Base-by-base conservation (phyloP, 2,888 invertebrate genomes). In the Volucella inflata region DNA sequence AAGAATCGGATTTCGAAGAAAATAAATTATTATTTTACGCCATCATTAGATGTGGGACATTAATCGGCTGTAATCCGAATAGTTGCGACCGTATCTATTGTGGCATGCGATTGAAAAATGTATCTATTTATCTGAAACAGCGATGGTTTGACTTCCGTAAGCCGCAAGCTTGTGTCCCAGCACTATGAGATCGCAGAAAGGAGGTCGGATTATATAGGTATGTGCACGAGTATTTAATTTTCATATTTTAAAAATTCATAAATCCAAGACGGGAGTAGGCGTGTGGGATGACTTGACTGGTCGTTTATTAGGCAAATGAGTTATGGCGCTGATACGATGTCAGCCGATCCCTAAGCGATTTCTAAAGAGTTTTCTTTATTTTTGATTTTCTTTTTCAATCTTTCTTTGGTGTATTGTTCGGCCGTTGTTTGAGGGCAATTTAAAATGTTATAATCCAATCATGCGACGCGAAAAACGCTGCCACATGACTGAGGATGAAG, bases 191-290 rank as follows among this genome's bases (percentile, higher is more conserved):
- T 12, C 60, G 30, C 30, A 6, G 30, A 30, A 30, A 30, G 40
- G 48, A 40, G 17, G 67, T 46, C 44, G 55, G 84, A 70, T 82
- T 83, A 72, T 78, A 70, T 71, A 57, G 59, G 21, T 30, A 21
- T 21, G 21, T 3, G 21, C 21, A 21, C 21, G 21, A 21, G 64
- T 72, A 51, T 79, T 79, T 72, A n/a, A 65, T 79, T 77, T 80
- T 80, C 71, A 76, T 59, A 72, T 79, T 84, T 79, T 70, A 75
- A 84, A 78, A 78, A 72, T 76, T 77, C 80, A 85, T 80, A 85
- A 85, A 85, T 85, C 67, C 59, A 11, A 71, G 79, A 79, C 46
- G 71, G 76, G 50, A 67, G 67, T 67, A 60, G 76, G 76, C 76
- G 85, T 71, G 71, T 81, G 67, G 80, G 71, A 72, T 72, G 76